These are phyloP conservation scores for Euschistus heros DNA, from an alignment of 1,140 invertebrate species.

Conservation along the genomic window DNA sequence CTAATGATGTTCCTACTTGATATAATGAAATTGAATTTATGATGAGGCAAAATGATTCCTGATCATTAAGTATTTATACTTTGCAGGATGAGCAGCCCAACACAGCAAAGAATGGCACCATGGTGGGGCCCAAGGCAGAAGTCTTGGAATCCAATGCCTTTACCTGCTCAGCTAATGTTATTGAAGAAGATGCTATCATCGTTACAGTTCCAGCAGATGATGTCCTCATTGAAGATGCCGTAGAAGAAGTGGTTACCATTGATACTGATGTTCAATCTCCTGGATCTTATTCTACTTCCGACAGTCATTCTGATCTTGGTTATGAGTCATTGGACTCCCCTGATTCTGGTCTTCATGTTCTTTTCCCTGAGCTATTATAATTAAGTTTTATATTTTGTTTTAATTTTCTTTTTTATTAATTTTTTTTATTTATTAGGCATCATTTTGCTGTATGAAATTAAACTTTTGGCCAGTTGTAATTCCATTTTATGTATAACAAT, in stretches of 20 bases:
- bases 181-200: background rate
- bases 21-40: too few relatives aligned
- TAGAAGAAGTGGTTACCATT: constrained; percentile 20
- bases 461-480: too few relatives aligned
- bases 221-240: constrained; percentile 23
- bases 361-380: constrained; percentile 28
- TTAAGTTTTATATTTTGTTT: too few relatives aligned
- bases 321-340: constrained; percentile 30
- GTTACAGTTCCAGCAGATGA: constrained; percentile 1
- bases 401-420: too few relatives aligned
- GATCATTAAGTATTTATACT: background rate
- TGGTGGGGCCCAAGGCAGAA: constrained; percentile 73
- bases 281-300: background rate
- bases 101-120: too few relatives aligned
- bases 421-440: too few relatives aligned
- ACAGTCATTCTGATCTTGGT: constrained; percentile 27
- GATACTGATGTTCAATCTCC: background rate
- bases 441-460: too few relatives aligned
- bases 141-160: constrained; percentile 55
- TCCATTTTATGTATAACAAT: too few relatives aligned
- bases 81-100: too few relatives aligned
- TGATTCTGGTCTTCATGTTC: constrained; percentile 6
- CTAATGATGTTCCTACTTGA: too few relatives aligned
- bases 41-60: background rate
- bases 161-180: background rate